A percentile compares a stretch with the other conserved stretches of the same genome.
These are phyloP conservation scores for Upupa epops DNA, from an alignment of 2,113 vertebrate genomes.

Conservation along the genomic window DNA sequence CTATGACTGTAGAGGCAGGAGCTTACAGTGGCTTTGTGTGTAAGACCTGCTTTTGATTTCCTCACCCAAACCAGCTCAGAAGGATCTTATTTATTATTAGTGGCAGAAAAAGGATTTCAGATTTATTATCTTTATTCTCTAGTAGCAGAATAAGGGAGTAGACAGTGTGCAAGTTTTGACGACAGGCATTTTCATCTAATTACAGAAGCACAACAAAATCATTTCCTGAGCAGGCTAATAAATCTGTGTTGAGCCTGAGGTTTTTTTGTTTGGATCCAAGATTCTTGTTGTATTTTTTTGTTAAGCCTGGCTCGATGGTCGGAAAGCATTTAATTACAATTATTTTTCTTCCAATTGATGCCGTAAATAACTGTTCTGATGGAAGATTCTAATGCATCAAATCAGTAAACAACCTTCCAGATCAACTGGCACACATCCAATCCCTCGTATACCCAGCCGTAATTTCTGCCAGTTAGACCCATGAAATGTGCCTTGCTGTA, in stretches of 20 bases:
- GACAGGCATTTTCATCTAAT: background rate
- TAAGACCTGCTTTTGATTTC: background rate
- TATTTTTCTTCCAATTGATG: background rate
- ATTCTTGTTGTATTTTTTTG: background rate
- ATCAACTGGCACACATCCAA: background rate
- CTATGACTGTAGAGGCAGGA: background rate
- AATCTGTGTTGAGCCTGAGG: background rate
- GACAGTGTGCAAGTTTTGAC: background rate
- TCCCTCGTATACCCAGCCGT: background rate
- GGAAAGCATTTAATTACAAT: background rate
- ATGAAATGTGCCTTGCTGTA: background rate
- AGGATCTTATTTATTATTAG: background rate
- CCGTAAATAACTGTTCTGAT: conserved; percentile 3
- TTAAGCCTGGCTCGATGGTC: background rate
- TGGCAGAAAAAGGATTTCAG: background rate
- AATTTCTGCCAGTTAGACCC: background rate
- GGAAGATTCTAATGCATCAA: background rate
- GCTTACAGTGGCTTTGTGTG: background rate
- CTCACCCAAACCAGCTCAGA: background rate
- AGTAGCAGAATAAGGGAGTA: background rate
- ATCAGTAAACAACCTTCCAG: conserved; percentile 2
- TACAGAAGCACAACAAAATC: background rate
- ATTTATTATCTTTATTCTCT: background rate
- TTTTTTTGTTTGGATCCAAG: background rate
- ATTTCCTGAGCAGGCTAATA: background rate